Percentiles rank a stretch among this genome's conserved stretches.
phyloP scores from a whole-genome alignment of 2,797 vertebrate species.

The Dendrocincla fuliginosa region DNA sequence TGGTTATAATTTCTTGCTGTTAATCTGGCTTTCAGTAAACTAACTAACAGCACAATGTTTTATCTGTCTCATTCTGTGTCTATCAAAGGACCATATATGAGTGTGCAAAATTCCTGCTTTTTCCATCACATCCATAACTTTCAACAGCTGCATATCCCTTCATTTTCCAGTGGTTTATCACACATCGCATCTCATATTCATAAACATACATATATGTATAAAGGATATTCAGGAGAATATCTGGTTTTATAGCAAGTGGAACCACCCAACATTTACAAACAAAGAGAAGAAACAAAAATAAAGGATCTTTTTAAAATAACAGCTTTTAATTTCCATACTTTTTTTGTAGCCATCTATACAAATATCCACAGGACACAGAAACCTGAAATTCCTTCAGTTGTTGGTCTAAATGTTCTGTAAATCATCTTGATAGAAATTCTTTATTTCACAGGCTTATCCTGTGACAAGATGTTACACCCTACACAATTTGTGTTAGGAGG shows the following conservation, averaged over 20 bases:
- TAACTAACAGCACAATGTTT: neutral
- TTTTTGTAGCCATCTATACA: neutral
- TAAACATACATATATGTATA: fast-evolving
- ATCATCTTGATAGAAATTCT: neutral
- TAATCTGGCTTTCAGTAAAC: neutral
- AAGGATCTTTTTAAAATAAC: neutral
- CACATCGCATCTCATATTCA: neutral
- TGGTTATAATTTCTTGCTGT: neutral
- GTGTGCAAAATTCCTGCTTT: neutral
- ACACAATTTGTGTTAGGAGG: neutral
- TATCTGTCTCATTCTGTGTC: neutral
- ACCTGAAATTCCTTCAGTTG: neutral
- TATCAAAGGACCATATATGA: neutral
- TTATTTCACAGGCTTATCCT: neutral
- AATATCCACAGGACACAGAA: neutral
- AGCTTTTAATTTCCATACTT: neutral
- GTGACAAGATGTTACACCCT: neutral
- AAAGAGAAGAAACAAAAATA: neutral
- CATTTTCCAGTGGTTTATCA: neutral
- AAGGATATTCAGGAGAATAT: neutral
- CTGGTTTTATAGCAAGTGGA: neutral
- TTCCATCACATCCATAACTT: neutral
- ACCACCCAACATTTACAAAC: neutral
- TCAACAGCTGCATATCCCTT: neutral
- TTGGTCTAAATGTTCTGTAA: neutral